These are phyloP conservation scores for Crocuta crocuta DNA, from an alignment of 2,113 vertebrate species.

Conservation along the genomic window DNA sequence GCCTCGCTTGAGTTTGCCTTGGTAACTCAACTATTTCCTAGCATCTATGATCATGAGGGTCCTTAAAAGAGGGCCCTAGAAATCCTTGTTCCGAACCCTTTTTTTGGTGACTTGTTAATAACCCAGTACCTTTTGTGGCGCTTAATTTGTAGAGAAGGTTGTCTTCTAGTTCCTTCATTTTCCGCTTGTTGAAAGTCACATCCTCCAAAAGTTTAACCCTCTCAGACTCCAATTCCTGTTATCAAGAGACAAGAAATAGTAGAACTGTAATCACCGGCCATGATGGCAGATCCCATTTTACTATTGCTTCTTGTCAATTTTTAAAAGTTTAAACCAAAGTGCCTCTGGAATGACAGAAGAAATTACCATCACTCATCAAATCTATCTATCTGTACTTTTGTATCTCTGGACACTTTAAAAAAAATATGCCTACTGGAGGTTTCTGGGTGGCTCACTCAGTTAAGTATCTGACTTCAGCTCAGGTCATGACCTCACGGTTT, in stretches of 20 bases:
- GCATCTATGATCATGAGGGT: not conserved
- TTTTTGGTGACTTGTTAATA: constrained; percentile 20
- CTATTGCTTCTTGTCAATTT: not conserved
- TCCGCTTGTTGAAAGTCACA: constrained; percentile 88
- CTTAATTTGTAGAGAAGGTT: constrained; percentile 89
- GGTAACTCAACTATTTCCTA: not conserved
- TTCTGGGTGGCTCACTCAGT: too few species aligned
- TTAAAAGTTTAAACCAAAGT: constrained; percentile 12
- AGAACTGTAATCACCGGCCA: not conserved
- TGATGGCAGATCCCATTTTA: not conserved
- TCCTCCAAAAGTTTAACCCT: constrained; percentile 88
- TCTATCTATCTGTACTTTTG: not conserved
- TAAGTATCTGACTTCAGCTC: too few species aligned
- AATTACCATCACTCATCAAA: not conserved
- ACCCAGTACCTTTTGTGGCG: constrained; percentile 86
- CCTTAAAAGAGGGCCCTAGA: not conserved
- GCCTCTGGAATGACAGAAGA: not conserved
- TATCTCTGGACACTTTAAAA: not conserved
- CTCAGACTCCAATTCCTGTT: constrained; percentile 88
- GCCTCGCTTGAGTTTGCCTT: not conserved
- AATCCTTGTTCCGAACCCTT: not conserved
- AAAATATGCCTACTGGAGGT: not conserved
- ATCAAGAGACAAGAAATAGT: constrained; percentile 66
- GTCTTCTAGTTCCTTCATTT: constrained; percentile 90
- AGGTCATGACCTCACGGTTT: too few species aligned